phyloP scores from a whole-genome alignment of 2,888 invertebrate species.

The Timandra comae region DNA sequence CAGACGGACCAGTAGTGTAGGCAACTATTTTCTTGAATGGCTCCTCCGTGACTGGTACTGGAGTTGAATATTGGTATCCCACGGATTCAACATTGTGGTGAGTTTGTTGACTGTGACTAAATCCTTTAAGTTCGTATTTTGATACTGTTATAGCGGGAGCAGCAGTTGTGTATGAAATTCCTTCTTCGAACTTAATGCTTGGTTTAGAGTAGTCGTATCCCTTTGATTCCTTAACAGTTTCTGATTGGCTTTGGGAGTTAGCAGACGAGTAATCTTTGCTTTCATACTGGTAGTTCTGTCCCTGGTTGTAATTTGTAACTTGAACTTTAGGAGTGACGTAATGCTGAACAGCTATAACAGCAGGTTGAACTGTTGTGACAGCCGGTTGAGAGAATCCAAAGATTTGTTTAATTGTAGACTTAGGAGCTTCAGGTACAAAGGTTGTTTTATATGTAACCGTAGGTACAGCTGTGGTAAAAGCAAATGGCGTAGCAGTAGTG shows the following conservation, averaged over 20 bases:
- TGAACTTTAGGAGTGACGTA: slow-evolving; percentile 41
- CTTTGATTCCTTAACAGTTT: slow-evolving; percentile 23
- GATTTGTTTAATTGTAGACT: slow-evolving; percentile 58
- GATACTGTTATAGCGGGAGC: slow-evolving; percentile 49
- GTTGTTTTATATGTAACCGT: slow-evolving; percentile 52
- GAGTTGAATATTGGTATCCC: slow-evolving; percentile 49
- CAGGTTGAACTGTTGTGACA: slow-evolving; percentile 61
- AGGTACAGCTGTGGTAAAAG: slow-evolving; percentile 54
- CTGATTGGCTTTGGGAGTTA: slow-evolving; percentile 13
- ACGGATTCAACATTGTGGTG: slow-evolving; percentile 44
- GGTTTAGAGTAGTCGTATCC: slow-evolving; percentile 58
- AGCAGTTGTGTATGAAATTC: slow-evolving; percentile 48
- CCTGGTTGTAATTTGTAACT: slow-evolving; percentile 45
- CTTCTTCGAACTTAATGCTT: slow-evolving; percentile 54
- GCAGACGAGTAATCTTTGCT: slow-evolving; percentile 28
- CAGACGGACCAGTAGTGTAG: slow-evolving; percentile 56
- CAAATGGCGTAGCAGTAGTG: slow-evolving; percentile 60
- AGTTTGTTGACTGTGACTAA: slow-evolving; percentile 52
- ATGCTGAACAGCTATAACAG: slow-evolving; percentile 40
- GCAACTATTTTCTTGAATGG: slow-evolving; percentile 61
- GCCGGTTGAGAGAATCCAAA: slow-evolving; percentile 63
- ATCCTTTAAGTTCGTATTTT: slow-evolving; percentile 52
- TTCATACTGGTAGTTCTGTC: slow-evolving; percentile 39
- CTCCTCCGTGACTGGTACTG: slow-evolving; percentile 50
- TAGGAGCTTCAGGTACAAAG: slow-evolving; percentile 55